These are phyloP conservation scores for Serilophus lunatus DNA, from an alignment of 2,113 vertebrate genomes.

Conservation along the genomic window DNA sequence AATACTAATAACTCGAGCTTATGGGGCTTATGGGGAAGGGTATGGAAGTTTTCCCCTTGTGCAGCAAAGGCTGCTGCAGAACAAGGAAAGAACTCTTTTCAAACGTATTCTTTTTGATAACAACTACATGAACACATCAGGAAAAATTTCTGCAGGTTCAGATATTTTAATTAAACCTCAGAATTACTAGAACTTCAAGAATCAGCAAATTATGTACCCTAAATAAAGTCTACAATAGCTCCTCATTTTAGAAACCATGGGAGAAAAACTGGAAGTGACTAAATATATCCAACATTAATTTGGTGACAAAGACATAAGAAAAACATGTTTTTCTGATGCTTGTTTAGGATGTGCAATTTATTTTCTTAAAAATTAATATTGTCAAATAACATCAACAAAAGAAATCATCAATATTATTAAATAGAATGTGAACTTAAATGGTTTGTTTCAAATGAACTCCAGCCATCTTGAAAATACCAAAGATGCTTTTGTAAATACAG, in stretches of 20 bases:
- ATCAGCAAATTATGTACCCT: not conserved
- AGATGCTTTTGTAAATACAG: conserved; percentile 44
- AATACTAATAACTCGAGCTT: not conserved
- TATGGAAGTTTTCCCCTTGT: not conserved
- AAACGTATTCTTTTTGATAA: not conserved
- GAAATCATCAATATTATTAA: conserved; percentile 51
- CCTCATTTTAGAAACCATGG: not conserved
- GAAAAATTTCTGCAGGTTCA: not conserved
- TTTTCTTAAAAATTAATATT: conserved; percentile 50
- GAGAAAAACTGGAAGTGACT: not conserved
- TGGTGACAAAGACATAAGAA: not conserved
- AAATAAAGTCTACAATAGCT: not conserved
- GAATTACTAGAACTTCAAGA: not conserved
- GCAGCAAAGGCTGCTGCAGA: not conserved
- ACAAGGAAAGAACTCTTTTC: not conserved
- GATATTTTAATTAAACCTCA: not conserved
- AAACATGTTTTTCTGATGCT: not conserved
- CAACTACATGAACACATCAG: not conserved
- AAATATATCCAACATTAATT: not conserved
- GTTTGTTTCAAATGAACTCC: conserved; percentile 28
- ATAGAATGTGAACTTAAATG: conserved; percentile 18
- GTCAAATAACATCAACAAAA: conserved; percentile 20
- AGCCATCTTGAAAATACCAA: conserved; percentile 41
- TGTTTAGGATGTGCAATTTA: not conserved
- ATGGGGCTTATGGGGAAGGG: not conserved